Percentiles rank a stretch among this genome's conserved stretches.
Conservation (phyloP, 2,888 invertebrate genomes). For the Dorcus parallelipipedus region DNA sequence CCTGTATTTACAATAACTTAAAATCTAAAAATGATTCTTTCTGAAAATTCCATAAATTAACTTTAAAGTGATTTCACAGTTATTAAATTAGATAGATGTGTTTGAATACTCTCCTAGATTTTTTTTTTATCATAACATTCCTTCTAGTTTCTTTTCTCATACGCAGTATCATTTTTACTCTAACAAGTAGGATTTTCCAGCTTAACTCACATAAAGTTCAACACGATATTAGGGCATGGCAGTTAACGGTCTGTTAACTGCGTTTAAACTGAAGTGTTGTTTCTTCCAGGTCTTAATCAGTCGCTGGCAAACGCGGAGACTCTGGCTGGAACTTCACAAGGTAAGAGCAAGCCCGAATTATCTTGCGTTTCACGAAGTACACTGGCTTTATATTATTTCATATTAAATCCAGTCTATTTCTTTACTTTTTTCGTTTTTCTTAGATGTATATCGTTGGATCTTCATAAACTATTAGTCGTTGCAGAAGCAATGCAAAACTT, state of each 20-base stretch:
- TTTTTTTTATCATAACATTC: too few relatives aligned
- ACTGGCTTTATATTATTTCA: not conserved
- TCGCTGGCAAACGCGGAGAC: conserved; percentile 61
- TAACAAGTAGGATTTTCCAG: too few relatives aligned
- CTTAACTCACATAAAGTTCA: not conserved
- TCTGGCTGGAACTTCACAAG: conserved; percentile 82
- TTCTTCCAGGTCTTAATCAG: conserved; percentile 60
- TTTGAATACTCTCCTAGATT: too few relatives aligned
- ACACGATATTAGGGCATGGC: conserved; percentile 20
- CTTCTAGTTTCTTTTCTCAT: too few relatives aligned
- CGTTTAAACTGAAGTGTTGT: conserved; percentile 35
- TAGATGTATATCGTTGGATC: conserved; percentile 8
- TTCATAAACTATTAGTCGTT: not conserved
- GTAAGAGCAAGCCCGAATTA: conserved; percentile 54
- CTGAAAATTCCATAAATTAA: too few relatives aligned
- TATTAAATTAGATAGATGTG: too few relatives aligned
- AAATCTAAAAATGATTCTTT: too few relatives aligned
- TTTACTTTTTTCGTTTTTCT: conserved; percentile 9
- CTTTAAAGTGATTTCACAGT: too few relatives aligned
- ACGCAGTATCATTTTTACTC: too few relatives aligned
- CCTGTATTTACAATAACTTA: too few relatives aligned
- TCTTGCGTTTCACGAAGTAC: not conserved
- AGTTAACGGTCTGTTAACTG: conserved; percentile 41
- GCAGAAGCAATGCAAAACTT: too few relatives aligned
- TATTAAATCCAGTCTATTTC: conserved; percentile 2